These are phyloP conservation scores for Congeria kusceri DNA, from an alignment of 2,888 invertebrate genomes.

Conservation along the genomic window DNA sequence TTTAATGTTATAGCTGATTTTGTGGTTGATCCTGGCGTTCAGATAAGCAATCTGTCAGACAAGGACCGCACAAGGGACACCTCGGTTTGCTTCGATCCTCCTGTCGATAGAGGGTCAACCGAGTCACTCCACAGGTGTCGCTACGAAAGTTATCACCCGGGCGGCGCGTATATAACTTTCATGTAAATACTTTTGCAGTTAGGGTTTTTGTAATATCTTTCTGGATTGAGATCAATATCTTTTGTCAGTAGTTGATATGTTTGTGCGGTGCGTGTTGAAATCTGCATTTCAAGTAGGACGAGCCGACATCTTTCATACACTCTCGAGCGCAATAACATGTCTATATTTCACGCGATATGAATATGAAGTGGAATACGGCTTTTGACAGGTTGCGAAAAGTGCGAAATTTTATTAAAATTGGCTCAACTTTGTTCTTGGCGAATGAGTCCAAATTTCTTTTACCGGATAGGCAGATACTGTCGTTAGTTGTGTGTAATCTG, in stretches of 20 bases:
- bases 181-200: conserved; percentile 60
- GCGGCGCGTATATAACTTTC: conserved; percentile 51
- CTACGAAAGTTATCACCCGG: conserved; percentile 57
- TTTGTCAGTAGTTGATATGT: conserved; percentile 56
- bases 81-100: conserved; percentile 11
- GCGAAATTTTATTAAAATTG: not conserved
- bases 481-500: too few species aligned
- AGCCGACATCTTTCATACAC: conserved; percentile 4
- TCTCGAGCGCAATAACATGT: conserved; percentile 17
- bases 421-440: not conserved
- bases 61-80: not conserved
- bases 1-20: too few species aligned
- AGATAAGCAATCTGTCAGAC: conserved; percentile 40
- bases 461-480: too few species aligned
- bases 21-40: not conserved
- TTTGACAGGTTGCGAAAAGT: not conserved
- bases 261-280: conserved; percentile 52
- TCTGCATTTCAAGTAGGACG: conserved; percentile 27
- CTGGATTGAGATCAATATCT: conserved; percentile 39
- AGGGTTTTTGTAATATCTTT: conserved; percentile 54
- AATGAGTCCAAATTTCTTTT: conserved; percentile 1
- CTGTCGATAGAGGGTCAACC: conserved; percentile 55
- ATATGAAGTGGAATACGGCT: not conserved
- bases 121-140: conserved; percentile 57
- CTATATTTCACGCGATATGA: conserved; percentile 7